A percentile compares a stretch with the other conserved stretches of the same genome.
These are phyloP conservation scores for Malurus melanocephalus DNA, from an alignment of 2,113 vertebrate genomes.

Conservation along the genomic window DNA sequence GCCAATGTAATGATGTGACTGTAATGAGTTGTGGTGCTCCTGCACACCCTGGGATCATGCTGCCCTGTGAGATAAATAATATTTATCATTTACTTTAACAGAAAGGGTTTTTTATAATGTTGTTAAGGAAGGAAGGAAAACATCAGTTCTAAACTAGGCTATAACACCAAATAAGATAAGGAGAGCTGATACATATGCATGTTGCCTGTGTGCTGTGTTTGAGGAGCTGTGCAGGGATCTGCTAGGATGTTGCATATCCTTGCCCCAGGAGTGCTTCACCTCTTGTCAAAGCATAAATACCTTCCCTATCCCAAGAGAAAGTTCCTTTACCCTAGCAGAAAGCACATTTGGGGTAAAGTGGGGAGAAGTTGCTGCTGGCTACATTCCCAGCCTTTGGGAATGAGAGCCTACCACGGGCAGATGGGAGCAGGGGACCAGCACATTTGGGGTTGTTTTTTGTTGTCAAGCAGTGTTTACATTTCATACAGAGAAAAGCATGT, in stretches of 20 bases:
- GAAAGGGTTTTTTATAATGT: neutral
- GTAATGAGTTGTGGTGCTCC: neutral
- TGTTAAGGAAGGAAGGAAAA: slow-evolving; percentile 9
- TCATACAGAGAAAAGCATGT: slow-evolving; percentile 21
- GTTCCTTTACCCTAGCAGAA: neutral
- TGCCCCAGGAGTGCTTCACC: neutral
- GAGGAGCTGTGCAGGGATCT: neutral
- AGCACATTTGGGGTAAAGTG: neutral
- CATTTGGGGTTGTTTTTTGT: neutral
- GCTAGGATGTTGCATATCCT: neutral
- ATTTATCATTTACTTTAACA: neutral
- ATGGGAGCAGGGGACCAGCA: neutral
- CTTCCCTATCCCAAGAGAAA: neutral
- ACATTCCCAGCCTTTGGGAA: neutral
- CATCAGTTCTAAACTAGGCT: neutral
- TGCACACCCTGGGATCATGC: neutral
- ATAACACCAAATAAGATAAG: neutral
- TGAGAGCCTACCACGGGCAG: neutral
- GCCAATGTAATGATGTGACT: neutral
- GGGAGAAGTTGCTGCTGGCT: neutral
- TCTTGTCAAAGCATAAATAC: slow-evolving; percentile 2
- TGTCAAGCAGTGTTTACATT: slow-evolving; percentile 25
- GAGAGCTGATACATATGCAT: slow-evolving; percentile 10
- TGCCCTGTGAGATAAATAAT: neutral
- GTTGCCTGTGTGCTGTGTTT: neutral